phyloP scores from a whole-genome alignment of 2,113 vertebrate species.

The Colossoma macropomum region DNA sequence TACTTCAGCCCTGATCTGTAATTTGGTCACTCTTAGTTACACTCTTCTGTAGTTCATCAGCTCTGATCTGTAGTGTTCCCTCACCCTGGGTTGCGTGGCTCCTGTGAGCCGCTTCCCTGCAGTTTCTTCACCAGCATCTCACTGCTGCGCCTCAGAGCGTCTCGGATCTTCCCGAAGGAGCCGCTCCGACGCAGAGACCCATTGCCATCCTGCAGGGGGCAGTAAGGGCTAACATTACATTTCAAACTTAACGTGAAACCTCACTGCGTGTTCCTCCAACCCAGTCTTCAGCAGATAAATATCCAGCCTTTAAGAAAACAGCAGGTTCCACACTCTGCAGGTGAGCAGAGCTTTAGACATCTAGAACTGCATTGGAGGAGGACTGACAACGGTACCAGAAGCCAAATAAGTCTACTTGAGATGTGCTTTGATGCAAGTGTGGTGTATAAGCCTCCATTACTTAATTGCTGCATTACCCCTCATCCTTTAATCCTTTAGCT shows the following conservation, averaged over 20 bases:
- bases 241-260: conserved; percentile 51
- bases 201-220: conserved; percentile 78
- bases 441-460: too few relatives aligned
- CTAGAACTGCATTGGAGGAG: too few relatives aligned
- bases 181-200: conserved; percentile 85
- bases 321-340: too few relatives aligned
- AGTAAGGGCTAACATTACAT: conserved; percentile 17
- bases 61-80: not conserved
- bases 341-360: too few relatives aligned
- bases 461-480: too few relatives aligned
- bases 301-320: not conserved
- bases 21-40: not conserved
- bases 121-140: conserved; percentile 93
- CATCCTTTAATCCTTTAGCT: too few relatives aligned
- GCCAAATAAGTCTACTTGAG: not conserved
- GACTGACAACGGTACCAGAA: not conserved
- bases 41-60: not conserved
- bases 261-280: not conserved
- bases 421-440: not conserved
- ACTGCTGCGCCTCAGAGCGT: conserved; percentile 87
- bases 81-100: conserved; percentile 85
- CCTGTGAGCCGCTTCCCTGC: conserved; percentile 84
- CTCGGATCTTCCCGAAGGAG: conserved; percentile 87
- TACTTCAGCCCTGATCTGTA: too few relatives aligned
- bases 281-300: not conserved